Percentiles rank a stretch among this genome's conserved stretches.
These are phyloP conservation scores for Brachionus asplanchnoidis DNA, from an alignment of 1,140 invertebrate genomes.

Conservation along the genomic window DNA sequence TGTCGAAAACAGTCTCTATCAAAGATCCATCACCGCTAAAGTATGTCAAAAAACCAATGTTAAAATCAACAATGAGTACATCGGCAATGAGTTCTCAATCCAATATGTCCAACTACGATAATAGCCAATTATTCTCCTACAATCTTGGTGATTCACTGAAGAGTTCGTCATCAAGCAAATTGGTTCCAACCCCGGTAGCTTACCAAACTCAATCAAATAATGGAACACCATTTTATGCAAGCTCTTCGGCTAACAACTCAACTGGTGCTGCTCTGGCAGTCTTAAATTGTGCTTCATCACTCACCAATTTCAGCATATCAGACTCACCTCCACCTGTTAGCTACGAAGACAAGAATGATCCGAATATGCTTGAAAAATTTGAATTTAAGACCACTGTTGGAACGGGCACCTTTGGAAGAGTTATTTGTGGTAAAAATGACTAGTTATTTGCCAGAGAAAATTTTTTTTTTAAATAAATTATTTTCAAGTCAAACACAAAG, in stretches of 20 bases:
- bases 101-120: not conserved
- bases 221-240: slow-evolving; percentile 12
- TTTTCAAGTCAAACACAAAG: slow-evolving; percentile 70
- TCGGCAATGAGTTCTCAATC: slow-evolving; percentile 9
- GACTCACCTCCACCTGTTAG: not conserved
- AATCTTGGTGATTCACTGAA: not conserved
- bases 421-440: slow-evolving; percentile 99
- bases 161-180: not conserved
- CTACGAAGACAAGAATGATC: not conserved
- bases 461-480: not conserved
- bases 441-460: slow-evolving; percentile 62
- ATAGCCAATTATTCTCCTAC: not conserved
- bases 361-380: not conserved
- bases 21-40: not conserved
- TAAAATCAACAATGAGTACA: not conserved
- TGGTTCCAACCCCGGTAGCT: not conserved
- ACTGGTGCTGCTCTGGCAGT: not conserved
- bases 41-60: not conserved
- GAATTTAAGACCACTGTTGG: slow-evolving; percentile 63
- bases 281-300: not conserved
- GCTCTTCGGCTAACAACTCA: not conserved
- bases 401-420: slow-evolving; percentile 97
- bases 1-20: not conserved
- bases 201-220: not conserved
- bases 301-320: not conserved